phyloP scores from a whole-genome alignment of 2,113 vertebrate species.

The Talpa occidentalis region DNA sequence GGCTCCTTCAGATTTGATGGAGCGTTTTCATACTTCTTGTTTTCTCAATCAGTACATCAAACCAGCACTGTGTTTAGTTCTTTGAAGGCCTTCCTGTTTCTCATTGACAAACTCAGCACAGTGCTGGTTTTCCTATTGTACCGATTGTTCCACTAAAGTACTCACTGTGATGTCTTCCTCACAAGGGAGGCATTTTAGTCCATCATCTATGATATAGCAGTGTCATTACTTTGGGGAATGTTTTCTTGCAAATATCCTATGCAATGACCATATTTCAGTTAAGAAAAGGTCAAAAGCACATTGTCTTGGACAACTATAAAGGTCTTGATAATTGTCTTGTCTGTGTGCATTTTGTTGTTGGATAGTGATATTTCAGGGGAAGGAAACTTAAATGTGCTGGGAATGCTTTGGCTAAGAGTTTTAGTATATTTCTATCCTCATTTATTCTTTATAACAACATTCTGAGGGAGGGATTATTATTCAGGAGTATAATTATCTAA shows the following conservation, averaged over 20 bases:
- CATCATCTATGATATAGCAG: background rate
- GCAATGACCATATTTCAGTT: background rate
- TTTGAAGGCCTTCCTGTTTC: background rate
- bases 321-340: background rate
- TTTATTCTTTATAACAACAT: conserved; percentile 49
- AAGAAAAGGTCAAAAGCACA: background rate
- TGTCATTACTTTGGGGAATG: background rate
- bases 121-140: background rate
- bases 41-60: background rate
- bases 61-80: background rate
- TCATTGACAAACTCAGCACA: background rate
- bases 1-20: background rate
- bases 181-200: background rate
- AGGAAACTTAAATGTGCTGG: conserved; percentile 12
- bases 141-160: background rate
- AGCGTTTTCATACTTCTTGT: background rate
- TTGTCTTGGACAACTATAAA: background rate
- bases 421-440: conserved; percentile 3
- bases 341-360: background rate
- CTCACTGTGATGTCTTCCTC: background rate
- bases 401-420: background rate
- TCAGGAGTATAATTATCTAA: conserved; percentile 23
- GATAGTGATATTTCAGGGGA: background rate
- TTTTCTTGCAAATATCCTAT: conserved; percentile 14
- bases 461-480: conserved; percentile 15